A percentile compares a stretch with the other conserved stretches of the same genome.
Evolutionary conservation across 1,140 invertebrate species (phyloP).

Genomic region (Gryllus bimaculatus): DNA sequence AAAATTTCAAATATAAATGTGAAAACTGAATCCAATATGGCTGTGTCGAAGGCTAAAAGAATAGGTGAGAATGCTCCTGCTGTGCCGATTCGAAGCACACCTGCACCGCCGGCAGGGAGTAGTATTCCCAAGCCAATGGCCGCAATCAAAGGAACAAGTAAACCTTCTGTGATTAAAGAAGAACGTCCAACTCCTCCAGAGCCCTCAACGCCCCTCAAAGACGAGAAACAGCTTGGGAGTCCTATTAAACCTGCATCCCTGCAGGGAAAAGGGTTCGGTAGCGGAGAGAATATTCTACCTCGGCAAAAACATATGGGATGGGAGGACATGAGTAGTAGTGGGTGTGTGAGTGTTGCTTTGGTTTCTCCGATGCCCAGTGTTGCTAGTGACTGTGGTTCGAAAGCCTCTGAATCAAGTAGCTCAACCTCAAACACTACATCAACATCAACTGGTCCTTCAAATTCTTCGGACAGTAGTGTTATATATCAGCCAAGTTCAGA

Average conservation of each 20-base stretch:
- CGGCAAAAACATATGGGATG: slow-evolving; percentile 8
- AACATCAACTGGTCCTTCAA: slow-evolving; percentile 48
- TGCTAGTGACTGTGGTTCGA: slow-evolving; percentile 26
- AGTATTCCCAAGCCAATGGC: slow-evolving; percentile 84
- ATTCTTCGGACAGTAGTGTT: slow-evolving; percentile 55
- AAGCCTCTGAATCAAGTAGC: slow-evolving; percentile 33
- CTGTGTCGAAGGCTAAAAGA: not conserved
- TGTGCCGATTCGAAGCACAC: slow-evolving; percentile 22
- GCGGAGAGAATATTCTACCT: not conserved
- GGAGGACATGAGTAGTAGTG: not conserved
- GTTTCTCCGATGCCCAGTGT: slow-evolving; percentile 60
- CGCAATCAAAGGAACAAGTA: slow-evolving; percentile 75
- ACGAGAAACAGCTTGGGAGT: slow-evolving; percentile 23
- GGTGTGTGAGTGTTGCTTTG: slow-evolving; percentile 51
- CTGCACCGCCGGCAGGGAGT: slow-evolving; percentile 38
- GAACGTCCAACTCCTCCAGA: slow-evolving; percentile 25
- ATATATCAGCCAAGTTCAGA: slow-evolving; percentile 58
- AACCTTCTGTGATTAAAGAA: slow-evolving; percentile 40
- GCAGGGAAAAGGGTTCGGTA: slow-evolving; percentile 19
- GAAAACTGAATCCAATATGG: slow-evolving; percentile 14
- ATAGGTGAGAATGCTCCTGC: not conserved
- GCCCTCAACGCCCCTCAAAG: slow-evolving; percentile 30
- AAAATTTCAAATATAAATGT: slow-evolving; percentile 7
- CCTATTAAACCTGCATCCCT: slow-evolving; percentile 31
- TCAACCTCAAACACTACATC: slow-evolving; percentile 48